Evolutionary conservation across 2,888 invertebrate species (phyloP).

Genomic region (Pycnomerus fuliginosus): DNA sequence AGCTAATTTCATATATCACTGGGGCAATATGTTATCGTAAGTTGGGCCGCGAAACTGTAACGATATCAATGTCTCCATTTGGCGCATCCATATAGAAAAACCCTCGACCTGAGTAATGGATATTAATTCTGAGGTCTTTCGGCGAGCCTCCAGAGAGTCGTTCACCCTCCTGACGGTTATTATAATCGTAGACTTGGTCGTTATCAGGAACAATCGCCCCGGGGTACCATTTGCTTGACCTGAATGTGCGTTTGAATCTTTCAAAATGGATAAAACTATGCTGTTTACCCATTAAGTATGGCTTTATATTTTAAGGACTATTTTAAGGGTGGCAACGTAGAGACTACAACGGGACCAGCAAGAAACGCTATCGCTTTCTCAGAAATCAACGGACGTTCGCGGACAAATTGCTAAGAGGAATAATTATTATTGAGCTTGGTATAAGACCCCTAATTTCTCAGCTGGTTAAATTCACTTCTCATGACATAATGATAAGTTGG

Average conservation of each 20-base stretch:
- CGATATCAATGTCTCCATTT: constrained; percentile 14
- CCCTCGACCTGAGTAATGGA: constrained; percentile 41
- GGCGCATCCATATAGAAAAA: constrained; percentile 22
- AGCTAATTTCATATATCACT: too few relatives aligned
- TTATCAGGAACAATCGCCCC: constrained; percentile 49
- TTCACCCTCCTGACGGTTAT: constrained; percentile 42
- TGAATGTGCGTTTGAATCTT: constrained; percentile 36
- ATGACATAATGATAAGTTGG: constrained; percentile 26
- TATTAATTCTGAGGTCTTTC: constrained; percentile 41
- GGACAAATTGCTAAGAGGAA: constrained; percentile 13
- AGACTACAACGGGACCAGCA: not conserved
- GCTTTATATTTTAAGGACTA: not conserved
- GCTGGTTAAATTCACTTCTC: constrained; percentile 13
- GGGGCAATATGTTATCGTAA: constrained; percentile 5
- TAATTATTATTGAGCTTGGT: constrained; percentile 9
- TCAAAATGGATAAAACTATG: constrained; percentile 36
- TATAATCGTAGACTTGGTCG: constrained; percentile 41
- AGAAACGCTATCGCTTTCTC: too few relatives aligned
- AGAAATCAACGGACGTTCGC: not conserved
- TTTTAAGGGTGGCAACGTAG: not conserved
- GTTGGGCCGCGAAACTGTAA: not conserved
- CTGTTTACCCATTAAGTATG: constrained; percentile 23
- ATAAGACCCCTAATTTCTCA: constrained; percentile 25
- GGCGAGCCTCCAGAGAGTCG: constrained; percentile 40
- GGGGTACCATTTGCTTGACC: constrained; percentile 44